Conservation (phyloP, 2,888 invertebrate species). For the Prosopocoilus inquinatus region DNA sequence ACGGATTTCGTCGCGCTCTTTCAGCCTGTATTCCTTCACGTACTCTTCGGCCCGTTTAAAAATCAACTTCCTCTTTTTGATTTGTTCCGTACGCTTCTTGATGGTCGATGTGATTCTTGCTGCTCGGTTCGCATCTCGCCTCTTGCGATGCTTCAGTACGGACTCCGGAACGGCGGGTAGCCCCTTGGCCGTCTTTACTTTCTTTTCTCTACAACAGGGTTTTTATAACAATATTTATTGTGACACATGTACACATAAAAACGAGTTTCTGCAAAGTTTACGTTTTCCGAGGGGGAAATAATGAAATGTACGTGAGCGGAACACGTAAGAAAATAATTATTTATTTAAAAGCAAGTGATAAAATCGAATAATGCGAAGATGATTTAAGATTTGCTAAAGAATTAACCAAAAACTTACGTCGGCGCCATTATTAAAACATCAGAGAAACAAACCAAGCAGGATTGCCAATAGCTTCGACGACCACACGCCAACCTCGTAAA, state of each 20-base stretch:
- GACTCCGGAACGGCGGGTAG: conserved; percentile 97
- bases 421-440: conserved; percentile 44
- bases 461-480: too few relatives aligned
- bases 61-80: conserved; percentile 82
- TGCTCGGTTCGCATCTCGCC: conserved; percentile 71
- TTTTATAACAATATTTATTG: too few relatives aligned
- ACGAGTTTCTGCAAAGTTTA: not conserved
- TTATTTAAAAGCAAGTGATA: not conserved
- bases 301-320: not conserved
- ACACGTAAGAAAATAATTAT: conserved; percentile 5
- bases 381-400: not conserved
- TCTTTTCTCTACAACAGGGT: conserved; percentile 20
- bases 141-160: conserved; percentile 90
- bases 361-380: not conserved
- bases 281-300: not conserved
- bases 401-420: conserved; percentile 46
- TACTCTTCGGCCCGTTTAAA: conserved; percentile 97
- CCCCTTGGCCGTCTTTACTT: conserved; percentile 63
- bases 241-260: too few relatives aligned
- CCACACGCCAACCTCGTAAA: not conserved
- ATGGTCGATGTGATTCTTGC: conserved; percentile 63
- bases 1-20: conserved; percentile 88
- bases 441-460: conserved; percentile 32
- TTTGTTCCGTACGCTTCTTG: conserved; percentile 68
- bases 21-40: conserved; percentile 90